Base-by-base conservation (phyloP, 2,888 invertebrate species). In the Pteria penguin region DNA sequence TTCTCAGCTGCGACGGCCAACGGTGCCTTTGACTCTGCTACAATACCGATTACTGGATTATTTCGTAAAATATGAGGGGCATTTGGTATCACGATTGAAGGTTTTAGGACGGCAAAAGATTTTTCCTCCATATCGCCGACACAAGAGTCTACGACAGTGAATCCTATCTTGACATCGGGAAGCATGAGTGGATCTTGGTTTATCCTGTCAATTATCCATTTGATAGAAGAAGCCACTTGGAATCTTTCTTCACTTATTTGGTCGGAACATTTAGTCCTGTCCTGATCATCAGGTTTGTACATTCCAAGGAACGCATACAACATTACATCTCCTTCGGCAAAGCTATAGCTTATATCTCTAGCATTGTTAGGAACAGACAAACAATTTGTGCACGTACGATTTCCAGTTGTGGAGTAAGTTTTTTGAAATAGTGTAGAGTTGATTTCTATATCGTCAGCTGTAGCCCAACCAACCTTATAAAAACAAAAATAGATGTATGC, bases 251-350 rank as follows among this genome's bases (percentile, higher is more conserved):
- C 54, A 22, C 31, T 67, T 22, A 67, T 27, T 14, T 14, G 4
- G 3, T 67, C 22, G 27, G 67, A 55, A 24, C 67, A 67, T 0
- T 11, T 31, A 14, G 2, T 26, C n/a, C n/a, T n/a, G 22, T 26
- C 58, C 0, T 22, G 29, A 4, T 14, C 8, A 31, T n/a, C 55
- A 1, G n/a, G 18, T 11, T 22, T 22, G 45, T 31, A 55, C 11
- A 67, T n/a, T 67, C 55, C 67, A 22, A 67, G n/a, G 32, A 67
- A 67, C 8, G 55, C 55, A 31, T 32, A 54, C 1, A 57, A 55
- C 67, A 67, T 67, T 11, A 55, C 67, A 29, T 67, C 67, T 1
- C 67, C 67, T 14, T 27, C 29, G 1, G 27, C 24, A 45, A 32
- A 67, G 5, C 29, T 67, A 4, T 55, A 55, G 3, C n/a, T 27